Evolutionary conservation across 2,113 vertebrate genomes (phyloP).

Genomic region (Tragelaphus scriptus): DNA sequence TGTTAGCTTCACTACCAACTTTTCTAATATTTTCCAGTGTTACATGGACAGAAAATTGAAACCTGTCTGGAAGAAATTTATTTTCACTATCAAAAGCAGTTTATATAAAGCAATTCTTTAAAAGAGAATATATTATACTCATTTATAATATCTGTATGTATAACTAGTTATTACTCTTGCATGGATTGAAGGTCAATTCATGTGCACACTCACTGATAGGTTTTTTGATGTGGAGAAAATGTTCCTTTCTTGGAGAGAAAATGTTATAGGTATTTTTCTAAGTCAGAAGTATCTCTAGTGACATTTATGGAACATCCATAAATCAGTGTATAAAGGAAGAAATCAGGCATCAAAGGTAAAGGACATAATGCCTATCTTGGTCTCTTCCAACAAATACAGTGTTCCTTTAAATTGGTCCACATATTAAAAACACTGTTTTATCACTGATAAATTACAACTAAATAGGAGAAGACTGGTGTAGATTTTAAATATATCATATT

Average conservation of each 20-base stretch:
- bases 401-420: neutral
- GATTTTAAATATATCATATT: neutral
- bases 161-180: neutral
- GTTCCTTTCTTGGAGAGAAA: neutral
- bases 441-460: neutral
- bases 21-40: constrained; percentile 6
- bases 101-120: neutral
- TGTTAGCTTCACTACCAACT: neutral
- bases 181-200: neutral
- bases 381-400: neutral
- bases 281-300: neutral
- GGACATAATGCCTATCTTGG: neutral
- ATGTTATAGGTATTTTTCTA: constrained; percentile 13
- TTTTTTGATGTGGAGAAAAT: neutral
- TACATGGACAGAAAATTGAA: neutral
- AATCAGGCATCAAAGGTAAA: constrained; percentile 49
- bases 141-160: neutral
- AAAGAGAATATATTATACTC: neutral
- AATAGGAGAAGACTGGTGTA: neutral
- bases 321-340: constrained; percentile 38
- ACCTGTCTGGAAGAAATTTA: neutral
- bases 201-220: neutral
- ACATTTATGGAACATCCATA: constrained; percentile 42
- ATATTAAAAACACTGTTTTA: constrained; percentile 6
- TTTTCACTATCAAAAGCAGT: neutral